phyloP scores from a whole-genome alignment of 2,797 vertebrate species.

The Anisognathus igniventris region DNA sequence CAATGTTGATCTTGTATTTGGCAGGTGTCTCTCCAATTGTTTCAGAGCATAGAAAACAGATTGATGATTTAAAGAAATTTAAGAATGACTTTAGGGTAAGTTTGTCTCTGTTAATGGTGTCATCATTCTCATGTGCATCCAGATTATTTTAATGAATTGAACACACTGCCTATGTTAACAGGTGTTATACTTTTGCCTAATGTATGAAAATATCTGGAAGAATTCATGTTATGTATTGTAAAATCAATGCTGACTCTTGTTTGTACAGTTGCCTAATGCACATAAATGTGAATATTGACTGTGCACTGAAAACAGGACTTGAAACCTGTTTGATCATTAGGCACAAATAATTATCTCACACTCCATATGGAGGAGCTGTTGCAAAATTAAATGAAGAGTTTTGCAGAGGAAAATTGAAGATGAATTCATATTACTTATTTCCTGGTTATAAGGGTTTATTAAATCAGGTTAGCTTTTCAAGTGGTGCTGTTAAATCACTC shows the following conservation, averaged over 20 bases:
- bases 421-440: not conserved
- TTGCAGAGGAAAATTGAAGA: not conserved
- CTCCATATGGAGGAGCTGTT: not conserved
- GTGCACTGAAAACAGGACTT: not conserved
- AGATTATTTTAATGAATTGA: not conserved
- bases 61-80: slow-evolving; percentile 99
- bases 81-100: slow-evolving; percentile 98
- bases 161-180: not conserved
- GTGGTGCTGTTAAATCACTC: not conserved
- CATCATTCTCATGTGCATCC: not conserved
- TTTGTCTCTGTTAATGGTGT: not conserved
- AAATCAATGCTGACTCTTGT: slow-evolving; percentile 27
- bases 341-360: not conserved
- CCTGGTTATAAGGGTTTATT: not conserved
- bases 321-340: not conserved
- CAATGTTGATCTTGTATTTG: slow-evolving; percentile 46
- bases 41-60: slow-evolving; percentile 96
- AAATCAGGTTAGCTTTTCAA: slow-evolving; percentile 9
- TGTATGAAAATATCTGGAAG: not conserved
- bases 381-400: not conserved
- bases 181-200: not conserved
- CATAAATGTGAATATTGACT: slow-evolving; percentile 1
- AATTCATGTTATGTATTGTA: not conserved
- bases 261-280: not conserved
- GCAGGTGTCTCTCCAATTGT: slow-evolving; percentile 87